phyloP scores from a whole-genome alignment of 92 coral and sea anemone species.

The Pocillopora meandrina region DNA sequence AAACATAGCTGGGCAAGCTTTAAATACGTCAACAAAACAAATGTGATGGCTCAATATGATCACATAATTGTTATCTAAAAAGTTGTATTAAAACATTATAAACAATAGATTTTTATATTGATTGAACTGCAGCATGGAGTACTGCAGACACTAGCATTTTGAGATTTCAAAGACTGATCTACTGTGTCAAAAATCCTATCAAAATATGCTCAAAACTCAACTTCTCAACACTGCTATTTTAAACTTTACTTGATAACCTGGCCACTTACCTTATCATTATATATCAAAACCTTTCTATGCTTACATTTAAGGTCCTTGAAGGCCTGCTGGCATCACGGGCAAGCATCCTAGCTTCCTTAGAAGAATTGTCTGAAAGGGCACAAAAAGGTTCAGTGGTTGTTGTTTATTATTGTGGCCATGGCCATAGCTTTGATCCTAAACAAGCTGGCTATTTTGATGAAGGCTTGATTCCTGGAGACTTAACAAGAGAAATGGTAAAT shows the following conservation, averaged over 20 bases:
- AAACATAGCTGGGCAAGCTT: too few relatives aligned
- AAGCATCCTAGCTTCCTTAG: background rate
- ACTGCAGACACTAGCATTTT: too few relatives aligned
- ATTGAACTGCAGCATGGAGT: too few relatives aligned
- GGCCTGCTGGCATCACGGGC: background rate
- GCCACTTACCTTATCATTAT: background rate
- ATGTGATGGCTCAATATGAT: too few relatives aligned
- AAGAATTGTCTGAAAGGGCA: conserved; percentile 1
- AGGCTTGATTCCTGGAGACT: conserved; percentile 17
- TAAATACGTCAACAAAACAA: too few relatives aligned
- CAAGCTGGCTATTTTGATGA: background rate
- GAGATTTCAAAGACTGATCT: background rate
- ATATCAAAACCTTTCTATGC: too few relatives aligned
- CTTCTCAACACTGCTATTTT: background rate
- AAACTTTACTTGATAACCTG: background rate
- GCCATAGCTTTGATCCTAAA: background rate
- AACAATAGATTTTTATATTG: too few relatives aligned
- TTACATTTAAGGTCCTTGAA: conserved; percentile 1
- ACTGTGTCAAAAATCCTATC: background rate
- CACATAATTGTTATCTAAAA: too few relatives aligned
- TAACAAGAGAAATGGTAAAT: conserved; percentile 21
- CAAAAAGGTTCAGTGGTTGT: conserved; percentile 11
- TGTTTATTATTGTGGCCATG: conserved; percentile 27
- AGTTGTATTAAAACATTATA: too few relatives aligned
- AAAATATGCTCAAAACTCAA: background rate